Conservation (phyloP, 2,888 invertebrate genomes). For the Cantharis lateralis region DNA sequence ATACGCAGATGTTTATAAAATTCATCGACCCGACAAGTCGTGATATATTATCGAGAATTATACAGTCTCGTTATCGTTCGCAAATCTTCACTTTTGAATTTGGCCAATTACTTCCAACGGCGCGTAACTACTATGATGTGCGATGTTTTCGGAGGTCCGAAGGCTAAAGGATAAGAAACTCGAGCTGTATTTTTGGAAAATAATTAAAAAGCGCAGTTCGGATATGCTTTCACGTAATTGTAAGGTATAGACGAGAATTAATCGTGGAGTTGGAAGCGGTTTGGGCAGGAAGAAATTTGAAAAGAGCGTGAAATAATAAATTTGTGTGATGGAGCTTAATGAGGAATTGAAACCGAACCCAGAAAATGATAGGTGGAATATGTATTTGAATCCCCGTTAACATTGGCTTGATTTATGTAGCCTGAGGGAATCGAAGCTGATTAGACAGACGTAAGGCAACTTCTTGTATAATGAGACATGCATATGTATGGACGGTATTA, state of each 20-base stretch:
- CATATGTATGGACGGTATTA: conserved; percentile 51
- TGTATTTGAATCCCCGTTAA: conserved; percentile 43
- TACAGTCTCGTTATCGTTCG: not conserved
- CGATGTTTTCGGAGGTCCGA: not conserved
- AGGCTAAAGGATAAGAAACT: not conserved
- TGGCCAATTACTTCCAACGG: not conserved
- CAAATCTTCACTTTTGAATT: not conserved
- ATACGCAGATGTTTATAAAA: conserved; percentile 1
- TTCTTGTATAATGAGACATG: conserved; percentile 52
- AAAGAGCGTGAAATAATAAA: not conserved
- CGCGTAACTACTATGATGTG: not conserved
- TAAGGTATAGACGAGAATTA: no score
- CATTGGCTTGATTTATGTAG: conserved; percentile 45
- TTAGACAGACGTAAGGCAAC: conserved; percentile 42
- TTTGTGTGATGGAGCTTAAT: not conserved
- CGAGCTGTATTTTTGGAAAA: not conserved
- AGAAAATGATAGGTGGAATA: conserved; percentile 22
- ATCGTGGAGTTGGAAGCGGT: no score
- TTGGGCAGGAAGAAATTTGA: not conserved
- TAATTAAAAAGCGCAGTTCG: not conserved
- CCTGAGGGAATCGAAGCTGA: conserved; percentile 48
- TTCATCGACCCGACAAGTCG: not conserved
- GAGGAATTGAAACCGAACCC: conserved; percentile 23
- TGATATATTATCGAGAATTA: conserved; percentile 1
- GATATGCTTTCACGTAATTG: not conserved